Percentiles rank a stretch among this genome's conserved stretches.
phyloP scores from a whole-genome alignment of 2,113 vertebrate genomes.

The Argyrosomus japonicus region DNA sequence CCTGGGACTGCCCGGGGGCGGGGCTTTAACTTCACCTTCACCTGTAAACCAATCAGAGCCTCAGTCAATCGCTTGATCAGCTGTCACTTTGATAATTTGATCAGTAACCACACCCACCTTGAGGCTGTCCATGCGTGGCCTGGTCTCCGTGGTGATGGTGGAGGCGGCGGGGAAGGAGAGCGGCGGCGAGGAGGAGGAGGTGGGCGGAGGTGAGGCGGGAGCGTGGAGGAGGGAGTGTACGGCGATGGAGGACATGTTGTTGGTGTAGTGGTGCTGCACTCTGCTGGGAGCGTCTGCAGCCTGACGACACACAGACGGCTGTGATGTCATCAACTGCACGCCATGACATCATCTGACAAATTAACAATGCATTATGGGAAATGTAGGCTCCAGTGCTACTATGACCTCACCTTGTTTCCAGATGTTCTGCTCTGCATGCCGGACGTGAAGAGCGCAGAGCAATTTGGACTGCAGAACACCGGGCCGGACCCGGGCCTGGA shows the following conservation, averaged over 20 bases:
- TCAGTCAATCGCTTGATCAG: background rate
- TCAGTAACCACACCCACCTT: conserved; percentile 80
- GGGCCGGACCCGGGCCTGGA: conserved; percentile 53
- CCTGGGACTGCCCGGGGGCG: conserved; percentile 86
- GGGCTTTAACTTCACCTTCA: conserved; percentile 95
- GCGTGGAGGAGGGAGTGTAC: conserved; percentile 91
- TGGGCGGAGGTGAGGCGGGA: conserved; percentile 78
- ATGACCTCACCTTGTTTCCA: conserved; percentile 64
- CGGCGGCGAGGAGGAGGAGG: conserved; percentile 84
- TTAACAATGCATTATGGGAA: background rate
- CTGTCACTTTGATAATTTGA: too few relatives aligned
- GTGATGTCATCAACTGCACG: background rate
- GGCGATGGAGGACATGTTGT: conserved; percentile 91
- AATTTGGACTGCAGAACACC: conserved; percentile 95
- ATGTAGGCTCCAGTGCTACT: too few relatives aligned
- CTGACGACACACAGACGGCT: conserved; percentile 17
- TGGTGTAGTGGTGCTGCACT: conserved; percentile 90
- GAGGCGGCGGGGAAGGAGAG: conserved; percentile 88
- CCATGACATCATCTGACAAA: background rate
- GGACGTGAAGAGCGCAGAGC: conserved; percentile 86
- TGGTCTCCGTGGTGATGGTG: conserved; percentile 85
- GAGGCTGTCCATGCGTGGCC: conserved; percentile 89
- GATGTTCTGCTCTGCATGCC: conserved; percentile 33
- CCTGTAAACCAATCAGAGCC: conserved; percentile 46
- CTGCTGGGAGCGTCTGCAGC: conserved; percentile 55